phyloP scores from a whole-genome alignment of 2,113 vertebrate genomes.

The Chroicocephalus ridibundus region DNA sequence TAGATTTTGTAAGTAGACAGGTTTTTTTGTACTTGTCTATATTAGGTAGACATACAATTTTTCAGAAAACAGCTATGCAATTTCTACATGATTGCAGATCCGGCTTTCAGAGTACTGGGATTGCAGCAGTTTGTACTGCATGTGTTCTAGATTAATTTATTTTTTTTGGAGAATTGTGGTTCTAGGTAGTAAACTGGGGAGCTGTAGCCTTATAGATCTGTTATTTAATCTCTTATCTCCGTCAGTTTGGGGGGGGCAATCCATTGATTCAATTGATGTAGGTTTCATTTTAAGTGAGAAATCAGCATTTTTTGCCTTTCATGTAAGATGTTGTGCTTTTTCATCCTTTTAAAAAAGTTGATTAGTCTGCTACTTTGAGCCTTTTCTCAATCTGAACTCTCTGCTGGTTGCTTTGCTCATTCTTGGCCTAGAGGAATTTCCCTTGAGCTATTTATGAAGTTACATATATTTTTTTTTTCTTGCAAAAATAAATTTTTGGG shows the following conservation, averaged over 20 bases:
- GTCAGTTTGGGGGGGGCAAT: background rate
- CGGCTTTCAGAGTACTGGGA: background rate
- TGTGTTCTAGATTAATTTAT: background rate
- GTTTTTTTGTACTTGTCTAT: background rate
- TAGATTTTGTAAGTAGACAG: background rate
- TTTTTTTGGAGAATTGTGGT: background rate
- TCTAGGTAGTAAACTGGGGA: background rate
- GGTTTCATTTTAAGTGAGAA: background rate
- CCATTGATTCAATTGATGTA: background rate
- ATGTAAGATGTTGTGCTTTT: background rate
- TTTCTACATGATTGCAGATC: background rate
- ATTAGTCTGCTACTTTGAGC: background rate
- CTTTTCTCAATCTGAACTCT: background rate
- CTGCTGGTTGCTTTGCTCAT: background rate
- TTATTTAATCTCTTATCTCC: background rate
- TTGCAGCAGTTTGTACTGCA: background rate
- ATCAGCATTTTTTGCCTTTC: background rate
- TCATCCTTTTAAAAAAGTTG: background rate
- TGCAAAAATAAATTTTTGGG: background rate
- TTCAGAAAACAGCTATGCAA: background rate
- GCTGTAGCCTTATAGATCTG: background rate
- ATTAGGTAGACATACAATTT: background rate
- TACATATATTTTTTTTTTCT: background rate
- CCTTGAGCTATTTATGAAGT: background rate
- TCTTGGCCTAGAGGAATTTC: background rate